Percentiles rank a stretch among this genome's conserved stretches.
Evolutionary conservation across 1,140 invertebrate species (phyloP).

Genomic region (Pteromalus puparum): DNA sequence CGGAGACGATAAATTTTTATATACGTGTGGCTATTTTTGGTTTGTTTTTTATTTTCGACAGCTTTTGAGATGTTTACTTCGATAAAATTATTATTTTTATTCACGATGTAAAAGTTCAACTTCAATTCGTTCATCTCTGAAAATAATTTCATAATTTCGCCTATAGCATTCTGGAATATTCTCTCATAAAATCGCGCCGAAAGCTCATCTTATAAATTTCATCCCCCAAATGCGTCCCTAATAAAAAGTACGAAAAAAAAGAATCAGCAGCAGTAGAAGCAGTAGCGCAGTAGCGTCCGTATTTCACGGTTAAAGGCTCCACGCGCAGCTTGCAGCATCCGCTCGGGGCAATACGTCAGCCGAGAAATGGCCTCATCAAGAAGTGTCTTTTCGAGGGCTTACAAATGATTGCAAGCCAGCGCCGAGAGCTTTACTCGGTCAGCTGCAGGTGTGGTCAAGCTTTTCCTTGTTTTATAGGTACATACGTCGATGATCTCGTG

Average conservation of each 20-base stretch:
- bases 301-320: conserved; percentile 20
- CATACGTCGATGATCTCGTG: no score
- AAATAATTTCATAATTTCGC: no score
- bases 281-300: background rate
- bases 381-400: conserved; percentile 32
- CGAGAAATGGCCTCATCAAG: conserved; percentile 36
- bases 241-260: background rate
- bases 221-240: background rate
- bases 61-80: no score
- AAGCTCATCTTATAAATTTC: conserved; percentile 24
- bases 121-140: no score
- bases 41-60: no score
- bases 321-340: background rate
- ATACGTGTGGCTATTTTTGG: no score
- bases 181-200: background rate
- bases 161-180: no score
- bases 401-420: conserved; percentile 11
- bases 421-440: background rate
- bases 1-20: no score
- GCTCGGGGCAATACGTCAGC: conserved; percentile 17
- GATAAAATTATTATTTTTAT: no score
- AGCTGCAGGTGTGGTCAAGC: background rate
- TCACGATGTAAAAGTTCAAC: no score
- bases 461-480: background rate
- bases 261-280: background rate